A percentile compares a stretch with the other conserved stretches of the same genome.
Conservation (phyloP, 2,888 invertebrate genomes). For the Slavum lentiscoides region DNA sequence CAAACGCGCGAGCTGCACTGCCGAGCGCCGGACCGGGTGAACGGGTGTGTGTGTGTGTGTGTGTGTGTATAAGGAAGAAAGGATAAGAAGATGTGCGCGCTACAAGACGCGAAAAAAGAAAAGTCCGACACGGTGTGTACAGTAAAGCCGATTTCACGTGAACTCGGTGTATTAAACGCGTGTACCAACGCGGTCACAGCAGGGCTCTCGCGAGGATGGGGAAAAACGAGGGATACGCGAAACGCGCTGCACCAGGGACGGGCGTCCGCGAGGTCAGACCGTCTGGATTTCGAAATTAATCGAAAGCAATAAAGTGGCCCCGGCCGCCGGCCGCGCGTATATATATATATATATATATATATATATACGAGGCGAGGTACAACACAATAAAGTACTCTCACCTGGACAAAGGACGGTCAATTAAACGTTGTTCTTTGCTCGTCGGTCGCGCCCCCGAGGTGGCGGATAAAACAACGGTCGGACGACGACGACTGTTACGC, state of each 20-base stretch:
- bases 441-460: not conserved
- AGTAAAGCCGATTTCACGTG: constrained; percentile 43
- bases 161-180: not conserved
- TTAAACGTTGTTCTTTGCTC: constrained; percentile 50
- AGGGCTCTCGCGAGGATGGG: not conserved
- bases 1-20: not conserved
- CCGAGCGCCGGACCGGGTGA: no score
- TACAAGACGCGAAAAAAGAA: constrained; percentile 17
- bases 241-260: not conserved
- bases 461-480: constrained; percentile 39
- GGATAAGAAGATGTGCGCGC: constrained; percentile 27
- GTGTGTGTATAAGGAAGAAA: constrained; percentile 13
- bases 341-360: no score
- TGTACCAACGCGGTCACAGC: not conserved
- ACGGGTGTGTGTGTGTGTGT: not conserved
- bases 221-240: constrained; percentile 31
- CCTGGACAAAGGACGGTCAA: constrained; percentile 53
- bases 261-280: constrained; percentile 27
- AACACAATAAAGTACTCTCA: constrained; percentile 48
- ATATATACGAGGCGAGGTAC: no score
- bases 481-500: not conserved
- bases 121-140: not conserved
- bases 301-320: constrained; percentile 52
- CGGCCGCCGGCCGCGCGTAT: constrained; percentile 23
- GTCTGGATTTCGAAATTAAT: constrained; percentile 52